Conservation (phyloP, 35 echinoderm and acorn worm genomes). For the Lytechinus variegatus region DNA sequence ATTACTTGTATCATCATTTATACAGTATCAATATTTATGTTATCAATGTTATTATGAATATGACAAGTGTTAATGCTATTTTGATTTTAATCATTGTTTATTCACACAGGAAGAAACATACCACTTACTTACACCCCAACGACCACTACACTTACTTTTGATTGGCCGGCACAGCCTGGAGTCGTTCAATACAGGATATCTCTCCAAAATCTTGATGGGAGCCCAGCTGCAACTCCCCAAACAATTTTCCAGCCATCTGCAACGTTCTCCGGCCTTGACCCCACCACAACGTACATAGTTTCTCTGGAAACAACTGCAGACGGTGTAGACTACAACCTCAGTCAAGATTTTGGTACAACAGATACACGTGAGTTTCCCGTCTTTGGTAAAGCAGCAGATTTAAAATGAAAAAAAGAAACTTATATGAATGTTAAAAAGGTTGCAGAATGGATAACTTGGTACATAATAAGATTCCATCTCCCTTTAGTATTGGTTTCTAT, state of each 20-base stretch:
- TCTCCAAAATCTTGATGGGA: neutral
- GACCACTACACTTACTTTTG: neutral
- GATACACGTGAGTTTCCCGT: neutral
- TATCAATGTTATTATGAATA: too few relatives aligned
- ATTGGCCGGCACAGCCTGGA: slow-evolving; percentile 30
- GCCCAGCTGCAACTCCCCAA: neutral
- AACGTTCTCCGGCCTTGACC: slow-evolving; percentile 12
- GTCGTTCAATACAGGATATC: neutral
- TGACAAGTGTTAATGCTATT: too few relatives aligned
- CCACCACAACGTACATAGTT: neutral
- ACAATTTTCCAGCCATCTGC: neutral
- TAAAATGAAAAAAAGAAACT: too few relatives aligned
- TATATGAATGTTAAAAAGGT: too few relatives aligned
- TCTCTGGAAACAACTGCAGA: slow-evolving; percentile 36
- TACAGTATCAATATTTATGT: too few relatives aligned
- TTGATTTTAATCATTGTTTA: too few relatives aligned
- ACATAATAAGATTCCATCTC: too few relatives aligned
- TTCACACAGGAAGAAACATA: slow-evolving; percentile 17
- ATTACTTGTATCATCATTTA: too few relatives aligned
- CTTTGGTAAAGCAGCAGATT: too few relatives aligned
- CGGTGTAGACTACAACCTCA: slow-evolving; percentile 11
- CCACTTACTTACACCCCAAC: neutral
- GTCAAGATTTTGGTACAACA: neutral
- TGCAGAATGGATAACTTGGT: too few relatives aligned
- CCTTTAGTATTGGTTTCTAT: too few relatives aligned